These are phyloP conservation scores for Caerostris extrusa DNA, from an alignment of 1,140 invertebrate species.

Conservation along the genomic window DNA sequence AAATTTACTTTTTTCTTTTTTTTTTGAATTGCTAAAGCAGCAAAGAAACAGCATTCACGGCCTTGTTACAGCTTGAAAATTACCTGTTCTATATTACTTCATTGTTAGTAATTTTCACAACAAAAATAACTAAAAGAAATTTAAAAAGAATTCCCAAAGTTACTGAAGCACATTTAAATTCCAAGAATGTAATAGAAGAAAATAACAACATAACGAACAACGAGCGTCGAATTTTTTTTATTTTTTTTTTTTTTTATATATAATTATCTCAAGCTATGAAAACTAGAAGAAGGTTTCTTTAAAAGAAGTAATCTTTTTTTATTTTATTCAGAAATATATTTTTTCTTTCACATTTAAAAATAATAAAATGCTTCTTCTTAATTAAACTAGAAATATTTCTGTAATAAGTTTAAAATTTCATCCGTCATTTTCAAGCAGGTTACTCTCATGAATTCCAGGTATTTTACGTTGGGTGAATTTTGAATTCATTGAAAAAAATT, in stretches of 20 bases:
- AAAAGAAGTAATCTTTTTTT: background rate
- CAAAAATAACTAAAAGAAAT: background rate
- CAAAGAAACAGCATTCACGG: background rate
- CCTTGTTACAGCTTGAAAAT: background rate
- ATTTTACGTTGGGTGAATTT: too few species aligned
- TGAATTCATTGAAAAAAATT: too few species aligned
- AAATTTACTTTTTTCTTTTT: background rate
- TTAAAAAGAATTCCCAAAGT: slow-evolving; percentile 19
- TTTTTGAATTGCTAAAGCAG: background rate
- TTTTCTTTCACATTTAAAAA: background rate
- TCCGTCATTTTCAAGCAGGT: background rate
- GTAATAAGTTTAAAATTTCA: background rate
- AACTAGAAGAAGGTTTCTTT: background rate
- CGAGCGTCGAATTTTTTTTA: background rate
- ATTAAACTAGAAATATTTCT: background rate
- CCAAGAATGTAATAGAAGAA: background rate
- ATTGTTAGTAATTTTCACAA: background rate
- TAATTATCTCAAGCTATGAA: background rate
- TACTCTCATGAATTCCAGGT: too few species aligned
- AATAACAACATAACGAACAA: background rate
- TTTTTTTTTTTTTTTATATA: background rate
- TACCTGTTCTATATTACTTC: background rate
- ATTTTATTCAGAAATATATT: background rate
- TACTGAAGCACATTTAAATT: slow-evolving; percentile 28
- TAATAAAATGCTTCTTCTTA: background rate